Base-by-base conservation (phyloP, 2,888 invertebrate genomes). In the Hesperia comma region DNA sequence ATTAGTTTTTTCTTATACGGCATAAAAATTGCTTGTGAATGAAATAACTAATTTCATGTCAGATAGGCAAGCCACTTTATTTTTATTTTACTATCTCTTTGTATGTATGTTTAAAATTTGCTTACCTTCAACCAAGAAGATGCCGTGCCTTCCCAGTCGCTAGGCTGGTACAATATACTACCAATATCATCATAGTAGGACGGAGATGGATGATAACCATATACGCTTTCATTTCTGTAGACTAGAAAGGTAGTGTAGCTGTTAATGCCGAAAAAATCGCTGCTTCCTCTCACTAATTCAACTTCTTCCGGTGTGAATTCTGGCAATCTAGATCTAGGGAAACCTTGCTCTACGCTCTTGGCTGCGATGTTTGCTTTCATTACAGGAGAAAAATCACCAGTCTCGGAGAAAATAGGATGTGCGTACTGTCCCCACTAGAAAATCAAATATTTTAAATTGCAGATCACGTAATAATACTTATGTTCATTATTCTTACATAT, bases 231-330 rank as follows among this genome's bases (percentile, higher is more conserved):
- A 63, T 86, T 84, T 73, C 77, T 79, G 8, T 88, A 91, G 1
- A 84, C 86, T 55, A 94, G 74, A 67, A 78, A 78, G 6, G 94
- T 85, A 0, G 94, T 93, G 79, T 96, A 96, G 70, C 95, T 93
- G 75, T 96, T 96, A 7, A 96, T 80, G 8, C 95, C 96, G 69
- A 96, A 93, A 83, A 80, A 96, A 77, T 97, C 97, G 0, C 94
- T 92, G 0, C 80, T 76, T 40, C 92, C 94, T 12, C 85, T 89
- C 15, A 96, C 91, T 61, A 89, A 88, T 51, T 90, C 82, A 2
- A 95, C 90, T 90, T 96, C 95, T 60, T 94, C 92, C 0, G 79
- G 67, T 2, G 94, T 94, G 66, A 95, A 94, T 72, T 84, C 83
- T 0, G 95, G 95, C 26, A 95, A 79, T 66, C 95, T 90, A 0